These are phyloP conservation scores for Ametastegia equiseti DNA, from an alignment of 2,888 invertebrate genomes.

Conservation along the genomic window DNA sequence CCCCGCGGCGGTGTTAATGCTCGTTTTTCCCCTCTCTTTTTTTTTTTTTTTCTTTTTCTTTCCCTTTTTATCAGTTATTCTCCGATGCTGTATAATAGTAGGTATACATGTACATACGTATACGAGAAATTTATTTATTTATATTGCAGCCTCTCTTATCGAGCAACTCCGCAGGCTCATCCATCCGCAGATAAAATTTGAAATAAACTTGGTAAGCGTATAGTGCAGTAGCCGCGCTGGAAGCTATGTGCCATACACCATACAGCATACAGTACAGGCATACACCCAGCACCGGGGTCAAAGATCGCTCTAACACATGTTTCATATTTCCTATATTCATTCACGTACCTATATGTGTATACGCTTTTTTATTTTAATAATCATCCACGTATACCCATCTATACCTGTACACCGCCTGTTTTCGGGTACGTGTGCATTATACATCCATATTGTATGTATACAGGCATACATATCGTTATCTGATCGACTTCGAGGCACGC, in stretches of 20 bases:
- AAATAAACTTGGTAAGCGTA: conserved; percentile 12
- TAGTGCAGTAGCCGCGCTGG: neutral
- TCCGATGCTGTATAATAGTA: neutral
- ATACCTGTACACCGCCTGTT: too few species aligned
- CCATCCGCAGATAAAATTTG: conserved; percentile 6
- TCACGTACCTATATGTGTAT: too few species aligned
- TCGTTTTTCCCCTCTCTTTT: conserved; percentile 57
- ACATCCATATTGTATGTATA: too few species aligned
- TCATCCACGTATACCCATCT: too few species aligned
- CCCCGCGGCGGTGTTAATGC: conserved; percentile 60
- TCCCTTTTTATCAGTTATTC: conserved; percentile 20
- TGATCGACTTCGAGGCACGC: too few species aligned
- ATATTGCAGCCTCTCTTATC: conserved; percentile 3
- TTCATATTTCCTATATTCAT: conserved; percentile 11
- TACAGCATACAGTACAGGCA: too few species aligned
- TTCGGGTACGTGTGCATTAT: neutral
- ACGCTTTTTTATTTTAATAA: neutral
- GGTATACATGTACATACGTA: too few species aligned
- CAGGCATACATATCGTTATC: too few species aligned
- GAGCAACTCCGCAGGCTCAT: neutral
- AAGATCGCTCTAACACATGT: conserved; percentile 1
- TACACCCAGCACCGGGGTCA: too few species aligned
- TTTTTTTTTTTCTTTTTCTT: conserved; percentile 41
- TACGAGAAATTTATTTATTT: conserved; percentile 43
- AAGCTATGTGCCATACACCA: too few species aligned